These are phyloP conservation scores for Labeo calbasu DNA, from an alignment of 2,797 vertebrate species.

Conservation along the genomic window DNA sequence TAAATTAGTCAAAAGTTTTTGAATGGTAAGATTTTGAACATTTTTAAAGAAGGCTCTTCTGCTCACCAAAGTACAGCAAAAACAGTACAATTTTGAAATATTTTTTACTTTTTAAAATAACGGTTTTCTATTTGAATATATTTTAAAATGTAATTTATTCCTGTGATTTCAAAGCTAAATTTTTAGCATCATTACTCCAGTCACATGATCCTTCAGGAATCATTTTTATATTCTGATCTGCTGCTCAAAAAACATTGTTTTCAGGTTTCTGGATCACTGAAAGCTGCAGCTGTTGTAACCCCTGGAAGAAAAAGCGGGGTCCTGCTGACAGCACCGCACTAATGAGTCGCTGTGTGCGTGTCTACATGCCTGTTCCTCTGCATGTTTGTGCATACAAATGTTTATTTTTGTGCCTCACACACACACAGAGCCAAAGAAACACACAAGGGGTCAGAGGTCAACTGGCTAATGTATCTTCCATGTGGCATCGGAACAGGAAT, in stretches of 20 bases:
- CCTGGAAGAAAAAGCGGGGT: slow-evolving; percentile 8
- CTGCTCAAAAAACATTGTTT: too few species aligned
- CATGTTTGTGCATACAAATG: slow-evolving; percentile 48
- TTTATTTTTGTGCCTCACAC: slow-evolving; percentile 31
- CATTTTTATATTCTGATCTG: too few species aligned
- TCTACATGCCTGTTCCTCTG: slow-evolving; percentile 28
- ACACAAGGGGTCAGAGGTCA: slow-evolving; percentile 32
- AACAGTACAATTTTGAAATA: too few species aligned
- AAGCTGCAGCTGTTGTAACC: slow-evolving; percentile 36
- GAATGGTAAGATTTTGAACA: too few species aligned
- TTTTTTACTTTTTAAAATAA: too few species aligned
- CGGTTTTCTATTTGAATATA: too few species aligned
- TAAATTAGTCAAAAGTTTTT: not conserved
- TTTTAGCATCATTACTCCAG: too few species aligned
- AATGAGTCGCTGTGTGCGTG: slow-evolving; percentile 1
- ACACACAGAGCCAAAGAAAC: slow-evolving; percentile 28
- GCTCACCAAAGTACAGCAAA: too few species aligned
- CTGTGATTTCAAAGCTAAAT: too few species aligned
- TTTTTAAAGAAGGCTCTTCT: too few species aligned
- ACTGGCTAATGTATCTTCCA: slow-evolving; percentile 35
- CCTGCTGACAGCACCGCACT: not conserved
- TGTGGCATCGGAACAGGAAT: slow-evolving; percentile 37
- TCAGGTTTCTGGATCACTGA: slow-evolving; percentile 18
- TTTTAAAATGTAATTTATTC: too few species aligned
- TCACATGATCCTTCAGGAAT: too few species aligned